These are phyloP conservation scores for Belgica antarctica DNA, from an alignment of 2,888 invertebrate genomes.

Conservation along the genomic window DNA sequence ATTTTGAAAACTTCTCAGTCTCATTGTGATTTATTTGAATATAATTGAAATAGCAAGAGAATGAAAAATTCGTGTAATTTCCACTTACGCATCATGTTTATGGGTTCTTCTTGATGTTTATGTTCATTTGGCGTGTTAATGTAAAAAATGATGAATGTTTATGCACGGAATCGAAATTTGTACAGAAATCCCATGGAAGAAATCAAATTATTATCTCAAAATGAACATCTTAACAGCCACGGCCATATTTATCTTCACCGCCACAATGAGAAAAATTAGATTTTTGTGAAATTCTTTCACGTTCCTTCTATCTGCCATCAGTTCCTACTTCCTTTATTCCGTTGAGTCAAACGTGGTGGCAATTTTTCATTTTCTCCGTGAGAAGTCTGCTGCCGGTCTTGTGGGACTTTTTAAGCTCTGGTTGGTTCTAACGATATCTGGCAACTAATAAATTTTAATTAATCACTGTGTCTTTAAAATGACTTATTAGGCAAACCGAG, in stretches of 20 bases:
- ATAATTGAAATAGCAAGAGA: too few species aligned
- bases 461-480: constrained; percentile 7
- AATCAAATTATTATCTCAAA: constrained; percentile 39
- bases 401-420: neutral
- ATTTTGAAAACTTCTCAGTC: neutral
- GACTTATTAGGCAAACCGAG: constrained; percentile 22
- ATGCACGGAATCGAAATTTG: neutral
- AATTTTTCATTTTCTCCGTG: constrained; percentile 30
- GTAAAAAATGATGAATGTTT: too few species aligned
- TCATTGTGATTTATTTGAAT: neutral
- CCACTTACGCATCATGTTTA: too few species aligned
- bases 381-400: neutral
- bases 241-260: constrained; percentile 30
- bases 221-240: constrained; percentile 33
- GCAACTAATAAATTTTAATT: constrained; percentile 31
- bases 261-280: constrained; percentile 17
- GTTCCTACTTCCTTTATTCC: constrained; percentile 12
- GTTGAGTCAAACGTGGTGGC: constrained; percentile 30
- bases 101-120: too few species aligned
- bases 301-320: constrained; percentile 26
- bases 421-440: neutral
- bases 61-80: too few species aligned
- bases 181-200: constrained; percentile 9
- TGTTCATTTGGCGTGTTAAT: too few species aligned
- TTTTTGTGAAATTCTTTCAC: constrained; percentile 32